phyloP scores from a whole-genome alignment of 2,113 vertebrate species.

The Abramis brama region DNA sequence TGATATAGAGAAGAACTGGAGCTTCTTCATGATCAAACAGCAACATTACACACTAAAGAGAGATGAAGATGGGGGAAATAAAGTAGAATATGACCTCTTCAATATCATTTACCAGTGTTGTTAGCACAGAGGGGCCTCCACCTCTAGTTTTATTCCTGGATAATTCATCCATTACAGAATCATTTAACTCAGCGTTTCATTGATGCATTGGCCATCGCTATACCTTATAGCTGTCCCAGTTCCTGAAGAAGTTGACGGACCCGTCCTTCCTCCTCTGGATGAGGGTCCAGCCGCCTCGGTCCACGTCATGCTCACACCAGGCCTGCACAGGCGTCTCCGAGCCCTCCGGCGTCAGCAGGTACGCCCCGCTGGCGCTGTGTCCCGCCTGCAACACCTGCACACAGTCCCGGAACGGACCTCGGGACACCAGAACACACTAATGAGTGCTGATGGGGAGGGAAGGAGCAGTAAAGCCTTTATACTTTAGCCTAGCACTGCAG shows the following conservation, averaged over 20 bases:
- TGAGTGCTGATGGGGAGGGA: background rate
- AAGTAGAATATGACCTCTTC: too few relatives aligned
- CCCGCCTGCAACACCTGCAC: slow-evolving; percentile 89
- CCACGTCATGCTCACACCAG: slow-evolving; percentile 96
- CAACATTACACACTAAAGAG: too few relatives aligned
- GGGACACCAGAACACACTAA: slow-evolving; percentile 50
- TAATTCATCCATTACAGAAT: background rate
- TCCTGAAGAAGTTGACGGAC: slow-evolving; percentile 97
- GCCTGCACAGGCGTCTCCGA: slow-evolving; percentile 84
- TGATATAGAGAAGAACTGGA: too few relatives aligned
- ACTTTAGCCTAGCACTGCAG: too few relatives aligned
- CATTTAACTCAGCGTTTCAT: background rate
- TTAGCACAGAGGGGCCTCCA: too few relatives aligned
- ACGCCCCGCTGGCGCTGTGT: slow-evolving; percentile 88
- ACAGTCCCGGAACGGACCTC: slow-evolving; percentile 95
- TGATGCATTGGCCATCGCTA: background rate
- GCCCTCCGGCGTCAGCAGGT: slow-evolving; percentile 87
- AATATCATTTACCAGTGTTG: too few relatives aligned
- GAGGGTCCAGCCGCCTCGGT: slow-evolving; percentile 94
- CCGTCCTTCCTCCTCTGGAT: slow-evolving; percentile 94
- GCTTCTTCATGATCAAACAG: too few relatives aligned
- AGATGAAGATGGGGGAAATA: too few relatives aligned
- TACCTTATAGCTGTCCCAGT: slow-evolving; percentile 98
- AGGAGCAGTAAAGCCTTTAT: background rate
- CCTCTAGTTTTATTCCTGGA: background rate